Evolutionary conservation across 2,113 vertebrate genomes (phyloP), one percentile per base, ranked within the genome.

Genomic region (Mobula birostris): DNA sequence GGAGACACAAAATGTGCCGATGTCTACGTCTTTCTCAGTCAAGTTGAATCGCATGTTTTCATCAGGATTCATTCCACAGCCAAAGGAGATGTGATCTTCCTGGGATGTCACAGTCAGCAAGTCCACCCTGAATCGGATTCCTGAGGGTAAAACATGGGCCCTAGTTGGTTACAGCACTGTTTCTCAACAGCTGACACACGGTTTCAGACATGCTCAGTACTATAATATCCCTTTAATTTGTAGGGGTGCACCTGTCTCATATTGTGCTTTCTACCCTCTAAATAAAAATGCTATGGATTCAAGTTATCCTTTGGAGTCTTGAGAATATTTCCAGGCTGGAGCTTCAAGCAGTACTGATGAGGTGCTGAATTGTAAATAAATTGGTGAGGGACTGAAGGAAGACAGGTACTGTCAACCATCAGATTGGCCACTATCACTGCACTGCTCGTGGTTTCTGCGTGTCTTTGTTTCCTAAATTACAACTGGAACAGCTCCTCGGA

Each of bases 61-160:
- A 32, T 68, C 32, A 24, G 94, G 94, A 36, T 36, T 56, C 11
- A 78, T 36, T 36, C 94, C 94, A 94, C 94, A 85, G 56, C 94
- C 94, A 36, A 63, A 82, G 61, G 94, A 94, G 63, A 94, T 68
- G 77, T 61, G 5, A 63, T 88, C 83, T n/a, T 88, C 83, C 83
- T 63, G 58, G 83, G 58, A 63, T 7, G 29, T 58, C 83, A 88
- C 58, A 63, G 83, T 61, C 9, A 88, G 27, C 29, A 61, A 63
- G 24, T 88, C 29, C 83, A 88, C 56, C 83, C 58, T 12, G 83
- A 88, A 88, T 88, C 29, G 83, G 12, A 63, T n/a, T 88, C 83
- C 83, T 88, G 58, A 29, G 58, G 6, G 14, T 11, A 87, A 63
- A 61, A n/a, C 5, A n/a, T n/a, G 7, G 0, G 5, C 12, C 5